A percentile compares a stretch with the other conserved stretches of the same genome.
phyloP scores from a whole-genome alignment of 2,113 vertebrate genomes.

The Rhea americana region DNA sequence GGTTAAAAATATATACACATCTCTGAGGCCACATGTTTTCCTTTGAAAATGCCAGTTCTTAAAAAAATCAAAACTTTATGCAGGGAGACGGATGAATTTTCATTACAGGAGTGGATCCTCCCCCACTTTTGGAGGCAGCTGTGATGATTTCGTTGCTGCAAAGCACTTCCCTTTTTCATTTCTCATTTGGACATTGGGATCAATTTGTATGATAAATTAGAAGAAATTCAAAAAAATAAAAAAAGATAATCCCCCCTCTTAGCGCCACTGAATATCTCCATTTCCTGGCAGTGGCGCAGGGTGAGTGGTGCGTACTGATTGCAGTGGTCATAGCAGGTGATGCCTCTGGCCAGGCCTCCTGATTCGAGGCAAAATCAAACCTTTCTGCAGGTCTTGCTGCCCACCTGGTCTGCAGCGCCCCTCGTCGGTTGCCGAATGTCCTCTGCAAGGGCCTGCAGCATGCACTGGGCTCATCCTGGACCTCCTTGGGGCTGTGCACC shows the following conservation, averaged over 20 bases:
- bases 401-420: too few relatives aligned
- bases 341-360: background rate
- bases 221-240: background rate
- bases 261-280: background rate
- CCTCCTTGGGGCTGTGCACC: too few relatives aligned
- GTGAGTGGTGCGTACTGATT: background rate
- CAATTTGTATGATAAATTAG: conserved; percentile 50
- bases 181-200: background rate
- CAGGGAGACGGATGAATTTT: conserved; percentile 6
- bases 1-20: background rate
- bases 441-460: too few relatives aligned
- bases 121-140: background rate
- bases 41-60: background rate
- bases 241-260: background rate
- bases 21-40: background rate
- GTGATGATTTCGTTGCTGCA: background rate
- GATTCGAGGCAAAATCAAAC: background rate
- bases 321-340: background rate
- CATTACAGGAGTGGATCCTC: background rate
- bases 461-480: too few relatives aligned
- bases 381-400: background rate
- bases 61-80: conserved; percentile 34
- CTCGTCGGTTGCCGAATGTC: too few relatives aligned
- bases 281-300: background rate
- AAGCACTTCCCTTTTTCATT: conserved; percentile 48